Conservation (phyloP, 2,888 invertebrate species). For the Andricus curvator region DNA sequence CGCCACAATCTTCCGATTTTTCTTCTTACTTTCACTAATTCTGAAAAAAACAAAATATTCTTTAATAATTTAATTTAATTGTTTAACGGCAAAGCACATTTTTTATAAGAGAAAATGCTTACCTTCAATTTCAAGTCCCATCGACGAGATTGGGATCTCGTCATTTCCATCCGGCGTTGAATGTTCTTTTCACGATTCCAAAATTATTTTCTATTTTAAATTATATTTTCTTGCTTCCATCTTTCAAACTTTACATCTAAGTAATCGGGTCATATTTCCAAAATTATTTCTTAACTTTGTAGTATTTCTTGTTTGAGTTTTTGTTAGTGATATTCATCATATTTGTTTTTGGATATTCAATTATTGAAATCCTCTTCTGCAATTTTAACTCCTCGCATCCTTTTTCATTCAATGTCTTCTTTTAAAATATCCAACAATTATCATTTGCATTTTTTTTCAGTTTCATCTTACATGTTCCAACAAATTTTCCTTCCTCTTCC, state of each 20-base stretch:
- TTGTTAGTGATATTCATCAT: not conserved
- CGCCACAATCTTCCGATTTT: not conserved
- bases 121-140: slow-evolving; percentile 1
- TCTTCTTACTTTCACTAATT: not conserved
- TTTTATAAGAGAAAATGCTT: not conserved
- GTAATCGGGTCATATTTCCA: not conserved
- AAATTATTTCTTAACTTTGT: not conserved
- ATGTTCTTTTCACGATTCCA: not conserved
- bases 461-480: no score
- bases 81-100: not conserved
- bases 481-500: no score
- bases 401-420: not conserved
- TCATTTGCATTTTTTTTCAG: not conserved
- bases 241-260: not conserved
- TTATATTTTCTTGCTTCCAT: not conserved
- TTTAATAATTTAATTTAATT: not conserved
- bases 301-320: not conserved
- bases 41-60: not conserved
- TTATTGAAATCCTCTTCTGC: not conserved
- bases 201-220: not conserved
- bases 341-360: not conserved
- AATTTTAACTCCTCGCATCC: not conserved
- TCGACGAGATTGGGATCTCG: slow-evolving; percentile 36
- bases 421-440: not conserved
- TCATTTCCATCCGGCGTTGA: slow-evolving; percentile 8